phyloP scores from a whole-genome alignment of 2,888 invertebrate species.

The Drosophila neonasuta region DNA sequence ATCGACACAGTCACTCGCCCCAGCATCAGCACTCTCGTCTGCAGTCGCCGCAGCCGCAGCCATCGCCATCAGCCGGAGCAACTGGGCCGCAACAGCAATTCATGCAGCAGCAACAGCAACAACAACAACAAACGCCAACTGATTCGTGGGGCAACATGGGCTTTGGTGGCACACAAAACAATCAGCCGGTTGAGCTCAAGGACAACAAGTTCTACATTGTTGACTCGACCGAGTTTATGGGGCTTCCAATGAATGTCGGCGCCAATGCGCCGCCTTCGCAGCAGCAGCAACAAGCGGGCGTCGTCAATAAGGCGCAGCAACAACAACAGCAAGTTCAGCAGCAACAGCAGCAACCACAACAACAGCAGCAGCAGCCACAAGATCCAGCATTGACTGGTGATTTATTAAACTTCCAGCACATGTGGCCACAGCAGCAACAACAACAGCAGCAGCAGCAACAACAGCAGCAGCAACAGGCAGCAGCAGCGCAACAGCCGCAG shows the following conservation, averaged over 20 bases:
- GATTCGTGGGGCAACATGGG: conserved; percentile 69
- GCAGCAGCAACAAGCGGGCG: conserved; percentile 48
- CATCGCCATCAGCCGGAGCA: conserved; percentile 60
- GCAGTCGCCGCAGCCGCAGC: conserved; percentile 78
- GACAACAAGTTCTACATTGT: conserved; percentile 81
- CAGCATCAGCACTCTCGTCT: conserved; percentile 78
- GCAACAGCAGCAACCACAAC: conserved; percentile 60
- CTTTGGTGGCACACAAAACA: conserved; percentile 62
- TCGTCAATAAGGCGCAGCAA: conserved; percentile 51
- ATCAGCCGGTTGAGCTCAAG: conserved; percentile 72
- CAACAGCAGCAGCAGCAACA: conserved; percentile 67
- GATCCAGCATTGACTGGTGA: conserved; percentile 75
- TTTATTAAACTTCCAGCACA: conserved; percentile 81
- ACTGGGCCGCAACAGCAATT: conserved; percentile 47
- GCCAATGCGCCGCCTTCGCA: conserved; percentile 53
- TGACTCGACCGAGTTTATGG: conserved; percentile 81
- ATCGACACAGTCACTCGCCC: conserved; percentile 79
- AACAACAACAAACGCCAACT: conserved; percentile 57
- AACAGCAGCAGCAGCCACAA: conserved; percentile 76
- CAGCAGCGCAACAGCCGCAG: conserved; percentile 56
- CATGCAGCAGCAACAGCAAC: conserved; percentile 56
- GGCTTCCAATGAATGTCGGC: conserved; percentile 81
- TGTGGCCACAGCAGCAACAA: conserved; percentile 79
- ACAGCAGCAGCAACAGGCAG: conserved; percentile 67
- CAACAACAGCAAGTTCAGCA: conserved; percentile 74